These are phyloP conservation scores for Drosophila kuntzei DNA, from an alignment of 2,888 invertebrate genomes.

Conservation along the genomic window DNA sequence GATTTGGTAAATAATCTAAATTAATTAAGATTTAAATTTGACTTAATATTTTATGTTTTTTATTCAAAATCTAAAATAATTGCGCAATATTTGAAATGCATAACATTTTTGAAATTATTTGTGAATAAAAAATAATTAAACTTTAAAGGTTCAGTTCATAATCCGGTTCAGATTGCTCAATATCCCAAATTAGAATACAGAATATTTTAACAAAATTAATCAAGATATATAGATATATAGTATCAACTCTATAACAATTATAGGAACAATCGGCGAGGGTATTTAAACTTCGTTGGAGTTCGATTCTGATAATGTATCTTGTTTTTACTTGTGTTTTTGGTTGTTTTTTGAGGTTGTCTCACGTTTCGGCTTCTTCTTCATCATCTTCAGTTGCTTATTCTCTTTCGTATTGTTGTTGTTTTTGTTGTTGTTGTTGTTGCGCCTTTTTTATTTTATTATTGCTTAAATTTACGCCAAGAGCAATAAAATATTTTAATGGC, in stretches of 20 bases:
- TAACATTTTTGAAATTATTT: too few relatives aligned
- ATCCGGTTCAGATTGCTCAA: too few relatives aligned
- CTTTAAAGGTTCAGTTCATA: too few relatives aligned
- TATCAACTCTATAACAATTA: neutral
- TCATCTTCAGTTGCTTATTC: slow-evolving; percentile 21
- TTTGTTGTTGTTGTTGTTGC: slow-evolving; percentile 37
- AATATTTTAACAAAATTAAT: too few relatives aligned
- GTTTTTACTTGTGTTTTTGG: slow-evolving; percentile 39
- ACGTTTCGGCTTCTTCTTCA: slow-evolving; percentile 27
- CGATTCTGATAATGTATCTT: neutral
- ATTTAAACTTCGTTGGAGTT: neutral
- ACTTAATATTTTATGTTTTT: too few relatives aligned
- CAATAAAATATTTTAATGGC: slow-evolving; percentile 80
- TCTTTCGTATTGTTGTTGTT: slow-evolving; percentile 1
- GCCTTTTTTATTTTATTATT: slow-evolving; percentile 69
- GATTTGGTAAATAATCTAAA: too few relatives aligned
- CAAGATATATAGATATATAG: too few relatives aligned
- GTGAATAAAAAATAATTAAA: too few relatives aligned
- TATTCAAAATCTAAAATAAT: too few relatives aligned
- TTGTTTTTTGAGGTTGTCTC: slow-evolving; percentile 37
- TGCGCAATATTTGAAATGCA: too few relatives aligned
- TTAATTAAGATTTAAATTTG: too few relatives aligned
- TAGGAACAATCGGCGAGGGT: neutral
- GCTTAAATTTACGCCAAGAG: slow-evolving; percentile 79
- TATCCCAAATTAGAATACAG: too few relatives aligned